Evolutionary conservation across 2,797 vertebrate genomes (phyloP), one percentile per base, ranked within the genome.

Genomic region (Tauraco hartlaubi): DNA sequence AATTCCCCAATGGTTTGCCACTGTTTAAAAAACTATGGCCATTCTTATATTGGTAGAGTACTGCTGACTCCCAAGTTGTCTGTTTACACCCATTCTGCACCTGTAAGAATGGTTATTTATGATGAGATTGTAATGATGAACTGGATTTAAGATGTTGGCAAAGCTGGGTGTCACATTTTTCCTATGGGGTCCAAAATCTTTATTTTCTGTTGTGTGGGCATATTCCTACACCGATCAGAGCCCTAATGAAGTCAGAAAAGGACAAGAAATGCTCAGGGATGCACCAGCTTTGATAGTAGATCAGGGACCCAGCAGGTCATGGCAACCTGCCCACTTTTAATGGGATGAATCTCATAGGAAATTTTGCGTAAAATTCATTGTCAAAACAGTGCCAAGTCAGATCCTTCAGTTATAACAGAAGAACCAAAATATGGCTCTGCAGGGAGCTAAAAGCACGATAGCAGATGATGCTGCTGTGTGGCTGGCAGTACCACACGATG

Each of bases 291-390:
- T 73, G 51, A 79, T 39, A 81, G 86, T 4, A 92, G 90, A 92
- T 90, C 76, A 86, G 85, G 71, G 80, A 90, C 91, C 64, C 91
- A 95, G 90, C 85, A 92, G 90, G 88, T 73, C 85, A 61, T 96
- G 95, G 92, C 96, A 96, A 82, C 55, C n/a, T 95, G 91, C 95
- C 96, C 77, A 74, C 71, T 88, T 95, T 92, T 94, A 95, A 96
- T 96, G 94, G 85, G 81, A 90, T 94, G 67, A 96, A 95, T 94
- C 91, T 96, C 92, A 76, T 54, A 91, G 89, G 87, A 96, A 95
- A 95, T 95, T 96, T 92, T 95, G 95, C 14, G 21, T 95, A 92
- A 96, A 96, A 96, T 95, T 92, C 95, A 67, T 84, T 92, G 94
- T 92, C 86, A 96, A 86, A 93, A 82, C 55, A 93, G 79, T 88